Base-by-base conservation (phyloP, 2,888 invertebrate species). In the Abrostola tripartita region DNA sequence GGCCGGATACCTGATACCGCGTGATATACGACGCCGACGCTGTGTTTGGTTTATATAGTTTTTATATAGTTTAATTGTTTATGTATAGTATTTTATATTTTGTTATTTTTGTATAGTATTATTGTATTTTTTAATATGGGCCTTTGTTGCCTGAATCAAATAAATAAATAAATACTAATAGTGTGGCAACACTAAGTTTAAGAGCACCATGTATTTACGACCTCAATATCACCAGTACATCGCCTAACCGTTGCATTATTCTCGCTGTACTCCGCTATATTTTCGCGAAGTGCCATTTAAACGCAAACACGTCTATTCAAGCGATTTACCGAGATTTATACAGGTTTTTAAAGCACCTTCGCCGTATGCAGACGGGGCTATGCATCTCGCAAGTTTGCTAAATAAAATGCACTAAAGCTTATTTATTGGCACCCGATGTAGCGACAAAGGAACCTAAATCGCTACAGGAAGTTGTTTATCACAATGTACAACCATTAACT, bases 321-420 rank as follows among this genome's bases (percentile, higher is more conserved):
- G 76, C 85, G 79, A 86, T 86, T 87, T 79, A 70, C 62, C 44
- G 60, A 83, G 86, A 88, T 87, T 87, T 88, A 88, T 84, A 73
- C 71, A 56, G 65, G 76, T 81, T 82, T 81, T 82, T 84, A 85
- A 86, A 81, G 81, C 75, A 81, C 67, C 75, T 70, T 37, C 52
- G 59, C 60, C 66, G 74, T 67, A 65, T 74, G 70, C 54, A 50
- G 14, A 63, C 53, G 52, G 52, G 56, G 57, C 58, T 44, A 74
- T 79, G 81, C 78, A 79, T 76, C 71, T 73, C 61, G 61, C 60
- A 65, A 66, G 74, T 72, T 73, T 68, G 14, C 56, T 71, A 77
- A 82, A 83, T 79, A 81, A 77, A 74, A 74, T 75, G 75, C 78
- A 79, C 64, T 79, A 66, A 74, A 76, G 67, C 62, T 67, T 79